phyloP scores from a whole-genome alignment of 2,888 invertebrate genomes.

The Lithophane socia region DNA sequence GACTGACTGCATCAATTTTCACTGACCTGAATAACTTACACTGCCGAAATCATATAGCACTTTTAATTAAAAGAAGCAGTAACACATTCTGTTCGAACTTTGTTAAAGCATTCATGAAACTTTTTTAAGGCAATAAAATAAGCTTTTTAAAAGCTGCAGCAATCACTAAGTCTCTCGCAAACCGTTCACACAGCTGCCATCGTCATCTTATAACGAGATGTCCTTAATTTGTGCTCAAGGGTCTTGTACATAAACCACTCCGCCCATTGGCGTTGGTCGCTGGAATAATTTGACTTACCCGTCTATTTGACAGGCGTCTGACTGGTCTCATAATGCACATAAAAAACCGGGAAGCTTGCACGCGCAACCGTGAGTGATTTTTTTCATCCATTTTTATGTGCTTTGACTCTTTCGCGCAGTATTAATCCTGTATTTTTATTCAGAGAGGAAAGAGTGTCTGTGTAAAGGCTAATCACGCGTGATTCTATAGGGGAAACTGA shows the following conservation, averaged over 20 bases:
- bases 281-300: constrained; percentile 33
- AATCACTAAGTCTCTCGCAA: background rate
- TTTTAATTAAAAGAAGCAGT: constrained; percentile 32
- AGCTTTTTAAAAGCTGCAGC: background rate
- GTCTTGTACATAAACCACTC: constrained; percentile 17
- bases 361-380: no score
- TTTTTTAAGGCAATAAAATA: background rate
- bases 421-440: no score
- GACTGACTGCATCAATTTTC: constrained; percentile 22
- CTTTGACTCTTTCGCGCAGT: no score
- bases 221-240: constrained; percentile 40
- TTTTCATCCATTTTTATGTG: no score
- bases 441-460: no score
- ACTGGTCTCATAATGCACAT: constrained; percentile 6
- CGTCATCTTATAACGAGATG: constrained; percentile 39
- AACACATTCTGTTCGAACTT: background rate
- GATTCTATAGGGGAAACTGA: no score
- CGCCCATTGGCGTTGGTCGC: constrained; percentile 1
- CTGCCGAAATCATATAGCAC: background rate
- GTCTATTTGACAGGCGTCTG: background rate
- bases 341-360: background rate
- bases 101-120: background rate
- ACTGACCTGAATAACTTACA: constrained; percentile 20
- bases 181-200: constrained; percentile 1
- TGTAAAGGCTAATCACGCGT: no score